Evolutionary conservation across 2,797 vertebrate genomes (phyloP).

Genomic region (Pogonophryne albipinna): DNA sequence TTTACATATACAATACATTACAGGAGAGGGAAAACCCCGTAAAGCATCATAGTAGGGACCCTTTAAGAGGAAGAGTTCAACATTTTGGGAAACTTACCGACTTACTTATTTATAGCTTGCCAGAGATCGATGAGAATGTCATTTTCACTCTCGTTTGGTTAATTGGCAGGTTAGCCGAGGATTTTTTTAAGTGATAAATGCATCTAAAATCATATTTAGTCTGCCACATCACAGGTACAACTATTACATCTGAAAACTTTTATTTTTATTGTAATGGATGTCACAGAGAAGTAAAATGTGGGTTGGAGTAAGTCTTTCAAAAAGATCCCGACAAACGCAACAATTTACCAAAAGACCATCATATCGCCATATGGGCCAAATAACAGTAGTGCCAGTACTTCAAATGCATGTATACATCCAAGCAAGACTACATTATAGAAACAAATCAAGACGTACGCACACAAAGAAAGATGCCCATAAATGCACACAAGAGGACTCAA

Average conservation of each 20-base stretch:
- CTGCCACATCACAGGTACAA: not conserved
- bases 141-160: not conserved
- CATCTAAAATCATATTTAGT: not conserved
- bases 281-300: not conserved
- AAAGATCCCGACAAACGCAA: constrained; percentile 3
- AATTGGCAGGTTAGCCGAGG: too few species aligned
- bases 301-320: not conserved
- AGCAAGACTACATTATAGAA: constrained; percentile 41
- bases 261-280: not conserved
- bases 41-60: too few species aligned
- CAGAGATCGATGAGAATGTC: not conserved
- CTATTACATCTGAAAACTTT: not conserved
- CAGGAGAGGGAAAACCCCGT: too few species aligned
- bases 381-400: constrained; percentile 16
- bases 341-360: not conserved
- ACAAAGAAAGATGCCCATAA: constrained; percentile 34
- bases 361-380: constrained; percentile 1
- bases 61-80: not conserved
- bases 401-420: constrained; percentile 24
- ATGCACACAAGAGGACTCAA: constrained; percentile 43
- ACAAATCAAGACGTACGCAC: constrained; percentile 46
- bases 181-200: not conserved
- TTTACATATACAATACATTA: too few species aligned
- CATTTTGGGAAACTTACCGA: not conserved
- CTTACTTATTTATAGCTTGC: not conserved